A percentile compares a stretch with the other conserved stretches of the same genome.
Evolutionary conservation across 1,140 invertebrate species (phyloP).

Genomic region (Aphaenogaster ashmeadi): DNA sequence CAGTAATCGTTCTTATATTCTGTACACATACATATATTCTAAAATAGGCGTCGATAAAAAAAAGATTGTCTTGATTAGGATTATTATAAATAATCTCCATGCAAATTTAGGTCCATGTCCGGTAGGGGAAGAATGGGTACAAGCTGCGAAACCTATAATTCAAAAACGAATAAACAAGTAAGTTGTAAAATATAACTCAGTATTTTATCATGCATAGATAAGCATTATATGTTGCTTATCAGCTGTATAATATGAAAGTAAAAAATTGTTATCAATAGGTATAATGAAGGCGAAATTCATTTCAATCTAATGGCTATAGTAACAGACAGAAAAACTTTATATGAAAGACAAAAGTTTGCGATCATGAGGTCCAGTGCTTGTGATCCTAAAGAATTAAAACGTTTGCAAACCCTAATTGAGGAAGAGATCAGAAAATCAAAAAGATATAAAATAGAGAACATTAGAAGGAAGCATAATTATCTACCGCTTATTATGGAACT

Average conservation of each 20-base stretch:
- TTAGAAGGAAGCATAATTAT: conserved; percentile 98
- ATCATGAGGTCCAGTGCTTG: conserved; percentile 90
- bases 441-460: conserved; percentile 96
- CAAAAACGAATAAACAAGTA: conserved; percentile 97
- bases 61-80: conserved; percentile 1
- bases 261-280: conserved; percentile 87
- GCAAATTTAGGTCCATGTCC: conserved; percentile 93
- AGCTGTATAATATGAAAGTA: not conserved
- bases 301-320: conserved; percentile 99
- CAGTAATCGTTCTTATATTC: conserved; percentile 14
- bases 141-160: conserved; percentile 96
- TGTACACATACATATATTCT: conserved; percentile 40
- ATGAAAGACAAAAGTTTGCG: conserved; percentile 89
- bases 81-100: conserved; percentile 7
- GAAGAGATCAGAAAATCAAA: conserved; percentile 96
- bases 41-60: conserved; percentile 37
- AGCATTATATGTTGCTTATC: not conserved
- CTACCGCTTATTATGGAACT: conserved; percentile 98
- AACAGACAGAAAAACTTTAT: conserved; percentile 95
- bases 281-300: conserved; percentile 99
- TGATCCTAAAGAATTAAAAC: conserved; percentile 91
- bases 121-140: conserved; percentile 95
- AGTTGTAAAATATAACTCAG: conserved; percentile 71
- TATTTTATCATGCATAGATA: conserved; percentile 14
- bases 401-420: conserved; percentile 92